Base-by-base conservation (phyloP, 1,140 invertebrate species). In the Ceratina japonica region DNA sequence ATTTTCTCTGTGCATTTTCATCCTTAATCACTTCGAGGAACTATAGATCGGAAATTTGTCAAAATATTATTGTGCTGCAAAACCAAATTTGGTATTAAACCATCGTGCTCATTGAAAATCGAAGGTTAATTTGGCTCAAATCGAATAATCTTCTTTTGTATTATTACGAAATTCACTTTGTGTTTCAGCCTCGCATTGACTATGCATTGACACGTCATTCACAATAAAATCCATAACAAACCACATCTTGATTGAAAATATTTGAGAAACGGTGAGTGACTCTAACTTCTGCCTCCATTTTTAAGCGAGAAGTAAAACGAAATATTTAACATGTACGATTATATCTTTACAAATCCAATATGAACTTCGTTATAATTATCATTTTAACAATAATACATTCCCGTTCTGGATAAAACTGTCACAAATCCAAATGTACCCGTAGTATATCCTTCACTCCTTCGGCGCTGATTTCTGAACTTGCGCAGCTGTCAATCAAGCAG, bases 271-370 rank as follows among this genome's bases (percentile, higher is more conserved):
- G 72, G 24, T 27, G 56, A 54, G 24, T 49, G 56, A 87, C 86
- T 85, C 86, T 87, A 71, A 90, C 88, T 75, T 89, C 87, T 15
- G 87, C 88, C 83, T 89, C 88, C 88, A 89, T 89, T 69, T 66
- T 76, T 63, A 69, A 31, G 52, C 10, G 5, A 65, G 69, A 31
- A 49, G 16, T 37, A 59, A 31, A 31, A 52, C 18, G 31, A 66
- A 27, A 64, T 22, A 51, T 10, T 3, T 72, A 56, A 73, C 58
- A 56, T 52, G n/a, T 49, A 65, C 61, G 20, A 44, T 64, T 68
- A 20, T 62, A 58, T 24, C n/a, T 20, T 82, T 56, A 71, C 52
- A 51, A 79, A 44, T 49, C 27, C 8, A 24, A 13, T 24, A 58
- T 15, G 10, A 12, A 54, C 16, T 61, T 80, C 24, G 63, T 80